Conservation (phyloP, 2,888 invertebrate species). For the Gandaritis pyraliata region DNA sequence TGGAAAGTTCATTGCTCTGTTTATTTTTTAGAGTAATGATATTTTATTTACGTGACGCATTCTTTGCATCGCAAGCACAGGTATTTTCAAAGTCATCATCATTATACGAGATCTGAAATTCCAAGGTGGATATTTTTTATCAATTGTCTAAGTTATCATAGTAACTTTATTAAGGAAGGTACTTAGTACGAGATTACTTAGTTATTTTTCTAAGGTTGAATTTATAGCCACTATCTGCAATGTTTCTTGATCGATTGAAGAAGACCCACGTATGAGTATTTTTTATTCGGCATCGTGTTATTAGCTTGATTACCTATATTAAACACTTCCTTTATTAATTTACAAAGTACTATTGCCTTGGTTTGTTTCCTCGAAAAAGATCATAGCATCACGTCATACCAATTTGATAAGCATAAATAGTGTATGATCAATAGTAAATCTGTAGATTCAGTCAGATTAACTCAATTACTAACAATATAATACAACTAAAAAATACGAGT, state of each 20-base stretch:
- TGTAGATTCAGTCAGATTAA: no score
- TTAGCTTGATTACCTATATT: constrained; percentile 48
- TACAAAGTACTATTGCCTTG: constrained; percentile 49
- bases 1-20: constrained; percentile 40
- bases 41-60: constrained; percentile 68
- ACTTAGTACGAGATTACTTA: no score
- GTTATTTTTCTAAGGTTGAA: no score
- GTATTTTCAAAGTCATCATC: constrained; percentile 68
- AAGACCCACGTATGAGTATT: constrained; percentile 10
- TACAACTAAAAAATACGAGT: no score
- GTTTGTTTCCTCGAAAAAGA: constrained; percentile 51
- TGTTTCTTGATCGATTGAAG: constrained; percentile 11
- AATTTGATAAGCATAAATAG: constrained; percentile 29
- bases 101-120: constrained; percentile 50
- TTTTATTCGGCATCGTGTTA: constrained; percentile 43
- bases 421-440: no score
- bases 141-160: no score
- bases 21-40: constrained; percentile 63
- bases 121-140: constrained; percentile 14
- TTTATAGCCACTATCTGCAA: no score
- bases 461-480: no score
- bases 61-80: constrained; percentile 63
- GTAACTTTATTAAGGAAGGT: no score
- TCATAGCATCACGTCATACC: constrained; percentile 37
- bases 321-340: constrained; percentile 58